Base-by-base conservation (phyloP, 2,888 invertebrate genomes). In the Hirudinaria manillensis region DNA sequence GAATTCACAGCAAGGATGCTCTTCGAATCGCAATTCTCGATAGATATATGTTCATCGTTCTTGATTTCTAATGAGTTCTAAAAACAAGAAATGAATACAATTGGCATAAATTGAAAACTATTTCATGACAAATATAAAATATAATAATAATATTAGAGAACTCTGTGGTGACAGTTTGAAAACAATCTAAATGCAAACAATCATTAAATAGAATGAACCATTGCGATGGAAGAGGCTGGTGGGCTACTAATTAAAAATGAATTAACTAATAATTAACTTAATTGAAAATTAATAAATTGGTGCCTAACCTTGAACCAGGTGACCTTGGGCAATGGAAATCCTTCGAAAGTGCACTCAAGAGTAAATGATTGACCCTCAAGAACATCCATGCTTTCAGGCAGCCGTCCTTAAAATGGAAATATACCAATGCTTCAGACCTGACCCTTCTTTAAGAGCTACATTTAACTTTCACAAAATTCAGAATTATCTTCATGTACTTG, bases 271-370 rank as follows among this genome's bases (percentile, higher is more conserved):
- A 36, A 7, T 24, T 36, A 10, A 72, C 72, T 56, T 83, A n/a
- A n/a, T n/a, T 61, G 29, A 27, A 27, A 61, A 61, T 27, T 27
- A 56, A 19, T 34, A 21, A 7, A 27, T 29, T 10, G 29, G n/a
- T 13, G 19, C 27, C 16, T 36, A 10, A 72, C 72, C 72, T 83
- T 83, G 79, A 82, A 84, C 82, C 83, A 84, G 34, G 83, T 81
- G 29, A 84, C 79, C 74, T 80, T 79, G 36, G 84, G 83, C 78
- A 81, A 79, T 21, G 84, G 84, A 36, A 79, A 79, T 27, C 83
- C 84, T 66, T 79, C 79, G 36, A 84, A 81, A 74, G 81, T 80
- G 76, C 83, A 83, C 36, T 53, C 56, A 0, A 72, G 36, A 21
- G 32, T 36, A n/a, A 32, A 55, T 3, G 72, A 72, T 34, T 72